phyloP scores from a whole-genome alignment of 30 jellyfish, hydroid and myxozoan genomes.

The Turritopsis dohrnii region DNA sequence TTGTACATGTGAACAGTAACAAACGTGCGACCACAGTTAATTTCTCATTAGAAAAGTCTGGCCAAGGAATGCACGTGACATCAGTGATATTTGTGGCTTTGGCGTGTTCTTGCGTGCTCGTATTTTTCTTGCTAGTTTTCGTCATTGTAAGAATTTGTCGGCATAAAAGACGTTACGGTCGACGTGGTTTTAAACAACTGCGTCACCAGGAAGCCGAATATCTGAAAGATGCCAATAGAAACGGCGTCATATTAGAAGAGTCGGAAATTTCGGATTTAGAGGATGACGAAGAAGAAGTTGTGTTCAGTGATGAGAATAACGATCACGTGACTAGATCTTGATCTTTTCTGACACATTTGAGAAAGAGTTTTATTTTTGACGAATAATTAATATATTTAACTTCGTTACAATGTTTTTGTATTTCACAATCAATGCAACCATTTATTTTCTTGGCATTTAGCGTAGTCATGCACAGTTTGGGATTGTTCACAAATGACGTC shows the following conservation, averaged over 20 bases:
- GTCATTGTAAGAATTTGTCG: conserved; percentile 37
- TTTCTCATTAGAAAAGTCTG: conserved; percentile 48
- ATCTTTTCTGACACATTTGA: background rate
- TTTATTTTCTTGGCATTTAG: too few relatives aligned
- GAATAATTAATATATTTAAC: background rate
- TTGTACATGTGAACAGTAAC: conserved; percentile 57
- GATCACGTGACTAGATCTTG: conserved; percentile 4
- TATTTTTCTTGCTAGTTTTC: conserved; percentile 42
- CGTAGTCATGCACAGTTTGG: too few relatives aligned
- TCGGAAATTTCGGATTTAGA: conserved; percentile 65
- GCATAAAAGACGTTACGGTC: conserved; percentile 37
- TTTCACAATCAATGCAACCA: too few relatives aligned
- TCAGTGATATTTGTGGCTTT: conserved; percentile 70
- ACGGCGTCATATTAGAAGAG: conserved; percentile 26
- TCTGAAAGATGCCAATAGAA: conserved; percentile 53
- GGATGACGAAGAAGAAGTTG: conserved; percentile 86
- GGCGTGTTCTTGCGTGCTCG: conserved; percentile 58
- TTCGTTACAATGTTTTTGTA: too few relatives aligned
- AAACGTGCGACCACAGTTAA: conserved; percentile 41
- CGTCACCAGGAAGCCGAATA: conserved; percentile 53
- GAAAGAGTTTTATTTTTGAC: background rate
- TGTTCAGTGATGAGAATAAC: conserved; percentile 63
- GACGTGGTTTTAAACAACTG: conserved; percentile 46
- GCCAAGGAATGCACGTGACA: conserved; percentile 39
- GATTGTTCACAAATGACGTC: too few relatives aligned